Conservation (phyloP, 2,113 vertebrate species). For the Mungos mungo region DNA sequence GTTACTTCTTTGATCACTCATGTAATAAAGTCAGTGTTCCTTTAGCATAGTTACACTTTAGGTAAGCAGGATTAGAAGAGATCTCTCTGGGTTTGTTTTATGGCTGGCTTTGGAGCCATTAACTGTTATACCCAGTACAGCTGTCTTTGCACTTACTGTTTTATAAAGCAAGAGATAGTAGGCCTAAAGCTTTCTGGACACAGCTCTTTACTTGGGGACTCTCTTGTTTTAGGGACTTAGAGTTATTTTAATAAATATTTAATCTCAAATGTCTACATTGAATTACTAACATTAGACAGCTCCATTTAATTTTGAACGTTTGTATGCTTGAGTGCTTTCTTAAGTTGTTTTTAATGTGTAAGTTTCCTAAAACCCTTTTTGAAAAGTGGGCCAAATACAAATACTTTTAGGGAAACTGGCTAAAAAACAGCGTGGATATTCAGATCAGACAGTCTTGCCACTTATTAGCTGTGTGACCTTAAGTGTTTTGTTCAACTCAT, state of each 20-base stretch:
- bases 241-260: constrained; percentile 4
- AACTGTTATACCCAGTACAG: not conserved
- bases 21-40: not conserved
- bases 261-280: not conserved
- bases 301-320: not conserved
- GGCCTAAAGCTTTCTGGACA: not conserved
- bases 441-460: not conserved
- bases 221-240: not conserved
- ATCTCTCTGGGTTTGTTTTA: not conserved
- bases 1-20: not conserved
- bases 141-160: not conserved
- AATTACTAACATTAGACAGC: not conserved
- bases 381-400: not conserved
- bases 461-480: not conserved
- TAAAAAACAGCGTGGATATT: not conserved
- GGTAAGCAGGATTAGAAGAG: not conserved
- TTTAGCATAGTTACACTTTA: not conserved
- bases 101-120: not conserved
- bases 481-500: not conserved
- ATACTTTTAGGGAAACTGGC: not conserved
- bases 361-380: not conserved
- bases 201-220: not conserved
- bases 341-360: constrained; percentile 29
- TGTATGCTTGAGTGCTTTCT: not conserved
- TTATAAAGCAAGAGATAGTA: not conserved